Base-by-base conservation (phyloP, 64 coral and sea anemone genomes). In the Pachyseris speciosa region DNA sequence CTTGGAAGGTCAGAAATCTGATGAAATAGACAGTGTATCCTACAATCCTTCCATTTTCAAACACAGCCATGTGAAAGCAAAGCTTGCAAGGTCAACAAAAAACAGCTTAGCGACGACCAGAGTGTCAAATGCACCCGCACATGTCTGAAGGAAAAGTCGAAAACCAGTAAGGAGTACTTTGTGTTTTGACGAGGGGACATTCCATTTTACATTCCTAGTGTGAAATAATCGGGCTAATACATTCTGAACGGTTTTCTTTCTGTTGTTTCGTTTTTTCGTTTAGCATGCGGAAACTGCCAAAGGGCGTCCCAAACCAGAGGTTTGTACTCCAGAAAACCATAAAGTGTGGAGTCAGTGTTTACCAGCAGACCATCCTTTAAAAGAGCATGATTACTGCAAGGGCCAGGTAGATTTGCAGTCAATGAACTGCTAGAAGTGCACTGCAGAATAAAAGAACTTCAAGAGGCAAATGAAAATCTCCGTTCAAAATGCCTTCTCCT, bases 301-400 rank as follows among this genome's bases (percentile, higher is more conserved):
- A 91, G 88, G 88, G 34, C 72, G 70, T 50, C 86, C 86, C 47
- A 75, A 76, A 76, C 71, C 69, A 88, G 71, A 38, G 27, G 69
- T 72, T 57, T 61, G 41, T 52, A 59, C 86, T 39, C 66, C 67
- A 75, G 86, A 83, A 13, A 59, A 83, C 12, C 85, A 80, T 67
- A 69, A 90, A 67, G 38, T 90, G 50, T 90, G 87, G 87, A 74
- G 87, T 24, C 69, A 37, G 37, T 79, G 87, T 68, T 90, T 90
- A 38, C 60, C n/a, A 27, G 58, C 74, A 45, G 65, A 79, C 87
- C 53, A 90, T 57, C 71, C 36, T 45, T 68, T 90, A 43, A 83
- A 80, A 69, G 76, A 59, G 59, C 61, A 83, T 37, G 63, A 83
- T 25, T 83, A 90, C 24, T 81, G 60, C 45, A 67, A 71, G 27